Evolutionary conservation across 2,113 vertebrate species (phyloP).

Genomic region (Boleophthalmus pectinirostris): DNA sequence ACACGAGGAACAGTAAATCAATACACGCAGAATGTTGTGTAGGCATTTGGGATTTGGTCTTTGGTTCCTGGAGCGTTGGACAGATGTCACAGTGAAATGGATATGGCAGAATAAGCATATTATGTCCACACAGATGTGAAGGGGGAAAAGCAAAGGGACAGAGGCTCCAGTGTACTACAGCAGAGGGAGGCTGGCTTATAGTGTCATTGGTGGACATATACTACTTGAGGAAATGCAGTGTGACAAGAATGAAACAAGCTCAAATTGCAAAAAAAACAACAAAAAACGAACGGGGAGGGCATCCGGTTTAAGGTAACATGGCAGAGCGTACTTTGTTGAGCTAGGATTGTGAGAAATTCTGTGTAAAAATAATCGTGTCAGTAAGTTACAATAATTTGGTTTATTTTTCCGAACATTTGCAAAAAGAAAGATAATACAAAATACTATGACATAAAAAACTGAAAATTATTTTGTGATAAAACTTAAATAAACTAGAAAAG

Average conservation of each 20-base stretch:
- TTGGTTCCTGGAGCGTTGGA: conserved; percentile 53
- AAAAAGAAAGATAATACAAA: too few relatives aligned
- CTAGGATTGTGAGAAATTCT: neutral
- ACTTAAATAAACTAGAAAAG: too few relatives aligned
- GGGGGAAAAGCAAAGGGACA: conserved; percentile 30
- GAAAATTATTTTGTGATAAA: too few relatives aligned
- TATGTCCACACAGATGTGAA: conserved; percentile 65
- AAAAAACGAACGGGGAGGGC: too few relatives aligned
- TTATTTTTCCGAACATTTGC: too few relatives aligned
- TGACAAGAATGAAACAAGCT: neutral
- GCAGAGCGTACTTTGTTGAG: neutral
- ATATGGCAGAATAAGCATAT: conserved; percentile 61
- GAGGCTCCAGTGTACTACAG: conserved; percentile 10
- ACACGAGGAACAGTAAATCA: conserved; percentile 70
- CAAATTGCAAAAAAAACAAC: neutral
- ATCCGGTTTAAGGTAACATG: neutral
- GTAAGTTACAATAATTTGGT: neutral
- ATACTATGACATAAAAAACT: too few relatives aligned
- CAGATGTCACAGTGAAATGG: conserved; percentile 75
- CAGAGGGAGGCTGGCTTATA: neutral
- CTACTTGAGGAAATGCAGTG: neutral
- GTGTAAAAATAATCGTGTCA: neutral
- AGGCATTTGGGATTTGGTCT: conserved; percentile 62
- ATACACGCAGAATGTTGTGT: conserved; percentile 60
- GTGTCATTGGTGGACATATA: neutral